Evolutionary conservation across 2,113 vertebrate species (phyloP), one percentile per base, ranked within the genome.

Genomic region (Urocolius indicus): DNA sequence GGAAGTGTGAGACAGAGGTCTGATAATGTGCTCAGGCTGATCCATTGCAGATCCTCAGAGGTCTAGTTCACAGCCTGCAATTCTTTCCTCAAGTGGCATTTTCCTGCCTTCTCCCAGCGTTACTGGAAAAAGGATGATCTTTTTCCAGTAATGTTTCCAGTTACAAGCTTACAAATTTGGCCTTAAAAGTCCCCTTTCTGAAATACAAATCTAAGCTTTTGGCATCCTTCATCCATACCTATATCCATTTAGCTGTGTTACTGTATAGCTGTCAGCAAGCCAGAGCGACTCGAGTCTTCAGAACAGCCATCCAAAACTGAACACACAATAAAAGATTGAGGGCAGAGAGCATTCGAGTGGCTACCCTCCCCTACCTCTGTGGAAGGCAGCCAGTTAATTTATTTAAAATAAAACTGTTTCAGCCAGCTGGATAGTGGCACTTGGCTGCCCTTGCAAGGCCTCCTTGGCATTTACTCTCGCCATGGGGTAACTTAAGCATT

Each of bases 331-430:
- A 71, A 75, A 51, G 61, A 29, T 7, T 59, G 85, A 85, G 90
- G 84, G 82, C 94, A 89, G 38, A n/a, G 86, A 75, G 45, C 78
- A 9, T 29, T n/a, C 1, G 7, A 41, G 75, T 27, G 81, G 46
- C 67, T 72, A 16, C 84, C 84, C 66, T 89, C 6, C 36, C 65
- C 66, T 78, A 71, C 89, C 85, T 58, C 76, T 21, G 51, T 46
- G 93, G 72, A 69, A 78, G n/a, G 83, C 58, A 94, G 93, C 89
- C 97, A 95, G 84, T 34, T 79, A 3, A 93, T 94, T 94, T 76
- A 67, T 90, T 94, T 62, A 65, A 82, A 94, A 82, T 38, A 16
- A 9, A 71, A 52, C 16, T 14, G 5, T 89, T 84, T 32, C 87
- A 95, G 91, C 84, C 82, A 93, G 85, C 90, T 84, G 81, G 8